These are phyloP conservation scores for Equus przewalskii DNA, from an alignment of 2,113 vertebrate species.

Conservation along the genomic window DNA sequence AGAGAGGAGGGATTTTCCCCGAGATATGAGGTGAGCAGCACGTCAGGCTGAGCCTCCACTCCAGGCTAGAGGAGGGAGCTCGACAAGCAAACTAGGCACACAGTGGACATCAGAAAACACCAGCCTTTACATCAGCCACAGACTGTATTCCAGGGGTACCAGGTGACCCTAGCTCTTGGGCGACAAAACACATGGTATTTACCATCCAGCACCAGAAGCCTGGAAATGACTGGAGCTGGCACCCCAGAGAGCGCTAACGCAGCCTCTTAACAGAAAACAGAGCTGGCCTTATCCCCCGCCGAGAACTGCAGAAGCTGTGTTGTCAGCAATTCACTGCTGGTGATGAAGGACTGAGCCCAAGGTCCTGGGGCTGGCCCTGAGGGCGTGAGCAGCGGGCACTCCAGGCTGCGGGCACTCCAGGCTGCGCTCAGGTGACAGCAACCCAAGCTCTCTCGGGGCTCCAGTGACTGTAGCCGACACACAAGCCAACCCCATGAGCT, in stretches of 20 bases:
- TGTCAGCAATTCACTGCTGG: conserved; percentile 33
- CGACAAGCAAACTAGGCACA: background rate
- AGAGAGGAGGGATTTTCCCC: background rate
- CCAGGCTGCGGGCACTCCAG: background rate
- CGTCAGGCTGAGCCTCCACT: background rate
- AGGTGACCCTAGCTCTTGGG: background rate
- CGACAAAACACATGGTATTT: background rate
- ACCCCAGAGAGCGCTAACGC: background rate
- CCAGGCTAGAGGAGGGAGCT: background rate
- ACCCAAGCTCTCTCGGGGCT: too few species aligned
- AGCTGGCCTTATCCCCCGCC: background rate
- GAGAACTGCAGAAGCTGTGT: background rate
- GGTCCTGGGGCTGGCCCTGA: background rate
- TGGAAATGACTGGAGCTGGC: background rate
- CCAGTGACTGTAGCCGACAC: background rate
- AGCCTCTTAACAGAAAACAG: background rate
- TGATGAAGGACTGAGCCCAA: background rate
- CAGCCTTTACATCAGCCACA: background rate
- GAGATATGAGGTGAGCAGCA: background rate
- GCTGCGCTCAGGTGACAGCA: background rate
- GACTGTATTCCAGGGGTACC: background rate
- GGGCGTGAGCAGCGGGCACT: background rate
- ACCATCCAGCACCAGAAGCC: background rate
- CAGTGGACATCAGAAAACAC: background rate
- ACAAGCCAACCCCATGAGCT: background rate